Evolutionary conservation across 2,888 invertebrate species (phyloP).

Genomic region (Auanema freiburgensis): DNA sequence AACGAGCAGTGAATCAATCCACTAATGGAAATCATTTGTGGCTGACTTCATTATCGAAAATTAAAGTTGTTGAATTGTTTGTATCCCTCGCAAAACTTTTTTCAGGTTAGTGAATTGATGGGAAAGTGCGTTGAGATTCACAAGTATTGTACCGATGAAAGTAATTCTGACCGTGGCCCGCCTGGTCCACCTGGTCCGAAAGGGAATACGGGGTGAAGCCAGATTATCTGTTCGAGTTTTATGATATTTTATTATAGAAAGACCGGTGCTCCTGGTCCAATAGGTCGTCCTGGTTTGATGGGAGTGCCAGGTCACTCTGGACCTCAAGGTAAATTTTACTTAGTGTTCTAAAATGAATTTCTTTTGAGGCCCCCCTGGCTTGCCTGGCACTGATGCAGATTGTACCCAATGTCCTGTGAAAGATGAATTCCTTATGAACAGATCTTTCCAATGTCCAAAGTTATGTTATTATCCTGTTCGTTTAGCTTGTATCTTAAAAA

Average conservation of each 20-base stretch:
- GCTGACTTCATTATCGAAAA: slow-evolving; percentile 46
- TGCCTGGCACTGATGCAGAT: slow-evolving; percentile 52
- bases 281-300: slow-evolving; percentile 46
- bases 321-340: slow-evolving; percentile 24
- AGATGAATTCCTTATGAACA: slow-evolving; percentile 39
- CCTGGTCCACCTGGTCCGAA: slow-evolving; percentile 38
- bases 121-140: slow-evolving; percentile 60
- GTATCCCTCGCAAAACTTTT: slow-evolving; percentile 1
- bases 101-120: slow-evolving; percentile 57
- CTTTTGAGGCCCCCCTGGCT: slow-evolving; percentile 49
- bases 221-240: neutral
- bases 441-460: slow-evolving; percentile 17
- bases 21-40: slow-evolving; percentile 32
- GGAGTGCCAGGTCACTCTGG: slow-evolving; percentile 49
- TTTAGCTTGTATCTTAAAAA: neutral
- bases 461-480: neutral
- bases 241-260: slow-evolving; percentile 6
- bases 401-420: slow-evolving; percentile 56
- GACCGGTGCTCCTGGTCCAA: slow-evolving; percentile 42
- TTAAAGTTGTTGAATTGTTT: slow-evolving; percentile 35
- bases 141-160: slow-evolving; percentile 57
- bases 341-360: neutral
- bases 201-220: slow-evolving; percentile 37
- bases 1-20: slow-evolving; percentile 2
- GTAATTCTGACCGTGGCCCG: slow-evolving; percentile 31